Evolutionary conservation across 2,888 invertebrate species (phyloP).

Genomic region (Nysson spinosus): DNA sequence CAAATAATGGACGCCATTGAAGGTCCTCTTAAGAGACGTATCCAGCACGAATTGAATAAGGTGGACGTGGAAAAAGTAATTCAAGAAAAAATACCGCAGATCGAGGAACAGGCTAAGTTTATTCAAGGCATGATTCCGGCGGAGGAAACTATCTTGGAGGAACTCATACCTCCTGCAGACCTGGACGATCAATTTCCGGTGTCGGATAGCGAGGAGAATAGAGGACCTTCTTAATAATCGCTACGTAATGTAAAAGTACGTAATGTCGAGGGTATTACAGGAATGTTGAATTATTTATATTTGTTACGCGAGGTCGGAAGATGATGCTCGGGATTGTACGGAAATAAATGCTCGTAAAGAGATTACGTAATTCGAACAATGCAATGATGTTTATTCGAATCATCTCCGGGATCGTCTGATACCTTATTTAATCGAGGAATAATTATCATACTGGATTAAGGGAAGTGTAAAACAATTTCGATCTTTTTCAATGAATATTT

Average conservation of each 20-base stretch:
- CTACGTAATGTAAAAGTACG: neutral
- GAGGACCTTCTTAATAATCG: slow-evolving; percentile 63
- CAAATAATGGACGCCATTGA: slow-evolving; percentile 93
- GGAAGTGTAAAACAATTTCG: too few relatives aligned
- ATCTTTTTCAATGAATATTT: too few relatives aligned
- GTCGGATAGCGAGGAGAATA: slow-evolving; percentile 74
- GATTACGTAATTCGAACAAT: too few relatives aligned
- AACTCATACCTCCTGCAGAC: slow-evolving; percentile 39
- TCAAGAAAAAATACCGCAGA: slow-evolving; percentile 83
- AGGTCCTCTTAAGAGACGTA: slow-evolving; percentile 85
- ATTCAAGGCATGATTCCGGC: slow-evolving; percentile 62
- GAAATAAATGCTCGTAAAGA: too few relatives aligned
- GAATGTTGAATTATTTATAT: slow-evolving; percentile 16
- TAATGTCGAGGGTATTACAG: neutral
- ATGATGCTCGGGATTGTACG: neutral
- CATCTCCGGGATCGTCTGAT: too few relatives aligned
- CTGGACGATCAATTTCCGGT: slow-evolving; percentile 68
- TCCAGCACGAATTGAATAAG: slow-evolving; percentile 86
- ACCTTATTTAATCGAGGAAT: too few relatives aligned
- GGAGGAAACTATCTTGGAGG: slow-evolving; percentile 67
- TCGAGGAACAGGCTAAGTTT: slow-evolving; percentile 80
- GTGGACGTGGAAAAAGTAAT: slow-evolving; percentile 87
- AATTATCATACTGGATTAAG: too few relatives aligned
- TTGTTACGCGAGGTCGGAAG: neutral
- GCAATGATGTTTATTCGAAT: too few relatives aligned